phyloP scores from a whole-genome alignment of 1,140 invertebrate species.

The Drosophila insularis region DNA sequence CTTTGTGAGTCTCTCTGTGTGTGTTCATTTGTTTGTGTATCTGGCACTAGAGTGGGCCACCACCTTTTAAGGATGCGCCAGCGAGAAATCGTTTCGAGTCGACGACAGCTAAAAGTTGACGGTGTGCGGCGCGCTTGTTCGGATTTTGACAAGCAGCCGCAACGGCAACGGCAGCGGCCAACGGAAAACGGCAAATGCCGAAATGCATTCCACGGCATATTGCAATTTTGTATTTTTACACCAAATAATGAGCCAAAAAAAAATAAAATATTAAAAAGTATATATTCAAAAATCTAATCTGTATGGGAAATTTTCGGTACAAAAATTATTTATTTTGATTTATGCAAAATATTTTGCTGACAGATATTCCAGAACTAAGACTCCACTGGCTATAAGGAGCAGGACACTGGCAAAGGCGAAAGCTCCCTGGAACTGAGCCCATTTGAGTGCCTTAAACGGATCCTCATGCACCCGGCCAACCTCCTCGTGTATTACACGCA shows the following conservation, averaged over 20 bases:
- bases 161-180: constrained; percentile 45
- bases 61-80: constrained; percentile 78
- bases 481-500: constrained; percentile 67
- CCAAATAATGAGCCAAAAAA: constrained; percentile 80
- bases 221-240: constrained; percentile 79
- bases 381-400: constrained; percentile 36
- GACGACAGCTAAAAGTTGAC: constrained; percentile 73
- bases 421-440: constrained; percentile 58
- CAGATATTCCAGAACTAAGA: constrained; percentile 51
- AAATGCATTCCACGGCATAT: constrained; percentile 71
- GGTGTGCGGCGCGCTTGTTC: constrained; percentile 51
- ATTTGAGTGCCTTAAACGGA: constrained; percentile 58
- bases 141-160: constrained; percentile 73
- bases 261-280: constrained; percentile 46
- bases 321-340: too few species aligned
- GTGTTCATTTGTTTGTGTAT: constrained; percentile 18
- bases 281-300: constrained; percentile 21
- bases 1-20: constrained; percentile 6
- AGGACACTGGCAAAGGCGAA: constrained; percentile 55
- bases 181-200: constrained; percentile 22
- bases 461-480: constrained; percentile 57
- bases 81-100: constrained; percentile 41
- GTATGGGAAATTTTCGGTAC: background rate
- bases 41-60: constrained; percentile 47
- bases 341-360: background rate